Evolutionary conservation across 2,797 vertebrate genomes (phyloP).

Genomic region (Eospalax fontanierii): DNA sequence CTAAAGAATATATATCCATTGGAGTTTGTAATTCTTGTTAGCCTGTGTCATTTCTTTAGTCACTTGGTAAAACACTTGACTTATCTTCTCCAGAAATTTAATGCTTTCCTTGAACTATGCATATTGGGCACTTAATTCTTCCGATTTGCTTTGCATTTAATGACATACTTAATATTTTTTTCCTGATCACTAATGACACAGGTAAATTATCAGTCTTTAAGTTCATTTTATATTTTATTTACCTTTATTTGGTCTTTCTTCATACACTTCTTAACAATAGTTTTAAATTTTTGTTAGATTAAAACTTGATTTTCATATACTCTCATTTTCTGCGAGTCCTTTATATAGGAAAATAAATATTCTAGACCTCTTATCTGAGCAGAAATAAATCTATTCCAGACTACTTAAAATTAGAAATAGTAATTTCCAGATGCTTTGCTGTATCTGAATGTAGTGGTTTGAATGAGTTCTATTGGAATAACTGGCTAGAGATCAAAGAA

Average conservation of each 20-base stretch:
- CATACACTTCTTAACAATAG: constrained; percentile 21
- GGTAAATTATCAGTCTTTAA: neutral
- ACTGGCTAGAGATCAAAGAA: neutral
- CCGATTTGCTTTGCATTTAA: neutral
- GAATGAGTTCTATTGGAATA: neutral
- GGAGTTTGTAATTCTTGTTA: neutral
- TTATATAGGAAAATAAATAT: constrained; percentile 7
- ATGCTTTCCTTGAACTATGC: neutral
- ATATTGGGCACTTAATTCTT: neutral
- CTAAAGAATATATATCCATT: neutral
- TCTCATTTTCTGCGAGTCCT: neutral
- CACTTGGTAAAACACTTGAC: neutral
- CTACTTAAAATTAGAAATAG: neutral
- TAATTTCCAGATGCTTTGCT: neutral
- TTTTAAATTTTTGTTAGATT: neutral
- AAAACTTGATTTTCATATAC: neutral
- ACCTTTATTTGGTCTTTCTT: neutral
- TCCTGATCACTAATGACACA: neutral
- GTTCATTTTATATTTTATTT: constrained; percentile 51
- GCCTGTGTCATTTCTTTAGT: neutral
- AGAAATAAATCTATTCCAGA: neutral
- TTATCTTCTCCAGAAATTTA: constrained; percentile 27
- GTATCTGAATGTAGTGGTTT: neutral
- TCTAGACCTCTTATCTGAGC: neutral
- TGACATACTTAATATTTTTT: neutral